These are phyloP conservation scores for Natator depressus DNA, from an alignment of 2,113 vertebrate species.

Conservation along the genomic window DNA sequence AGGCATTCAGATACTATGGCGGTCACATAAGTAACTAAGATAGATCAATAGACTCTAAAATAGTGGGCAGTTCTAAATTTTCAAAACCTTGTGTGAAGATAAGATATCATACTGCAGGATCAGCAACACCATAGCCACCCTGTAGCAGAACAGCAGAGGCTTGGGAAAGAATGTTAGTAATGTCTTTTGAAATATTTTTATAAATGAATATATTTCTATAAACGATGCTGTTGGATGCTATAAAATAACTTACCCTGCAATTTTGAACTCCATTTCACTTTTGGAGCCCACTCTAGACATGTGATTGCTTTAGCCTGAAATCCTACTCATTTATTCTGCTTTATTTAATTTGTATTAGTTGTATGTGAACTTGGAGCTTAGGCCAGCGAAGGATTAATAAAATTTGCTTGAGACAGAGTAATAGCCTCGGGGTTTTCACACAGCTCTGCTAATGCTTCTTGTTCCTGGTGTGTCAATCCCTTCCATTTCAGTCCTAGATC, in stretches of 20 bases:
- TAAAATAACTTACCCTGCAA: not conserved
- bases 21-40: not conserved
- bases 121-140: not conserved
- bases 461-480: not conserved
- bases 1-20: not conserved
- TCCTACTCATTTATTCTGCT: not conserved
- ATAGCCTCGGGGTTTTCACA: not conserved
- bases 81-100: not conserved
- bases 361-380: not conserved
- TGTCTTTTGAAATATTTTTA: not conserved
- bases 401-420: not conserved
- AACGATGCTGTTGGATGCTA: not conserved
- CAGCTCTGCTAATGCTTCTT: not conserved
- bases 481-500: not conserved
- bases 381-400: not conserved
- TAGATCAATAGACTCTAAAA: not conserved
- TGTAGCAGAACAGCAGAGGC: not conserved
- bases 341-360: not conserved
- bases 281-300: not conserved
- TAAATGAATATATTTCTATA: not conserved
- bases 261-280: not conserved
- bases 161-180: not conserved
- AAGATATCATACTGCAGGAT: not conserved
- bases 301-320: not conserved
- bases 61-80: not conserved